Evolutionary conservation across 2,888 invertebrate species (phyloP).

Genomic region (Leptarthrus brevirostris): DNA sequence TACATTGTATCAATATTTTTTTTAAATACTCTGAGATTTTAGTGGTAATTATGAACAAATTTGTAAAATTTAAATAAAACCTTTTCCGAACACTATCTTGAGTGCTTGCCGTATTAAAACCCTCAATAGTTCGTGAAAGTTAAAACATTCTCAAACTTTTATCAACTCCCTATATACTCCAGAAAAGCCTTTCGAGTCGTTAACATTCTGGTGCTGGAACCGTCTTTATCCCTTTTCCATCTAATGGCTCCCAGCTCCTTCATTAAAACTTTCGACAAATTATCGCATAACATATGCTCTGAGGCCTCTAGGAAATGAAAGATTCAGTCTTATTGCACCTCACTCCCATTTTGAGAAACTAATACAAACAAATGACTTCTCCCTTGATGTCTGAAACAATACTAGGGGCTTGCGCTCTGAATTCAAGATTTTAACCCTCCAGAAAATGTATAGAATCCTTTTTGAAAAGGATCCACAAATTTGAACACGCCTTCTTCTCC

Average conservation of each 20-base stretch:
- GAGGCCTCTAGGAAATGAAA: constrained; percentile 48
- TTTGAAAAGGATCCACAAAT: constrained; percentile 16
- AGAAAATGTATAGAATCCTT: background rate
- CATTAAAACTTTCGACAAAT: constrained; percentile 55
- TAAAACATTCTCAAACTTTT: constrained; percentile 26
- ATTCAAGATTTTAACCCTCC: background rate
- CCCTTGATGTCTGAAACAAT: background rate
- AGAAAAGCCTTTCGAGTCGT: constrained; percentile 17
- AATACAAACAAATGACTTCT: background rate
- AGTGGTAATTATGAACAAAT: background rate
- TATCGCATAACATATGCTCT: constrained; percentile 53
- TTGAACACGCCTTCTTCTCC: constrained; percentile 43
- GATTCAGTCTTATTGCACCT: constrained; percentile 23
- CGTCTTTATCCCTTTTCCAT: constrained; percentile 46
- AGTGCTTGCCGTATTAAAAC: constrained; percentile 2
- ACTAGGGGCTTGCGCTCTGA: constrained; percentile 45
- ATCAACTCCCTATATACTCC: constrained; percentile 37
- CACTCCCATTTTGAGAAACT: background rate
- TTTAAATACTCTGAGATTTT: too few species aligned
- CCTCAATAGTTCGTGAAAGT: constrained; percentile 26
- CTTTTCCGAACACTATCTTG: too few species aligned
- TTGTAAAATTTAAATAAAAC: too few species aligned
- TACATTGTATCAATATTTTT: too few species aligned
- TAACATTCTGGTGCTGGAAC: constrained; percentile 36
- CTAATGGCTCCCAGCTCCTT: constrained; percentile 49